phyloP scores from a whole-genome alignment of 2,113 vertebrate species.

The Amblyopsis rosae region DNA sequence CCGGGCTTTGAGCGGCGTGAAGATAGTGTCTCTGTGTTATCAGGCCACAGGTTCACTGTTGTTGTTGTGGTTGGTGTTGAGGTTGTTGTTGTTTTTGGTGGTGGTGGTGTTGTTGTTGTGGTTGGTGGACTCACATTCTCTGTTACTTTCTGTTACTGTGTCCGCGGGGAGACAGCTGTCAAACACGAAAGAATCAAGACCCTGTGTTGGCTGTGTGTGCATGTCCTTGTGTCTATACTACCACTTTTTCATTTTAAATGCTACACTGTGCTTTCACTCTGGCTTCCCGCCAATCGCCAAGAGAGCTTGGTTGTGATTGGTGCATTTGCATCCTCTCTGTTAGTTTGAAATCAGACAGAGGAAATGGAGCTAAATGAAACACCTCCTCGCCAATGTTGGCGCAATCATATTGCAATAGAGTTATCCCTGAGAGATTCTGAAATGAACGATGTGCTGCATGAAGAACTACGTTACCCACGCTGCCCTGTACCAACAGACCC shows the following conservation, averaged over 20 bases:
- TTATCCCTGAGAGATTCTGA: slow-evolving; percentile 14
- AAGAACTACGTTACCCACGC: slow-evolving; percentile 24
- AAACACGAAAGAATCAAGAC: too few relatives aligned
- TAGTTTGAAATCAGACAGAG: background rate
- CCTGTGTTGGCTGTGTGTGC: too few relatives aligned
- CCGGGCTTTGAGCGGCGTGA: slow-evolving; percentile 62
- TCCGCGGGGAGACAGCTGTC: too few relatives aligned
- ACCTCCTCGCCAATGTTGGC: slow-evolving; percentile 46
- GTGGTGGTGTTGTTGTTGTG: slow-evolving; percentile 37
- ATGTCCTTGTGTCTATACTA: too few relatives aligned
- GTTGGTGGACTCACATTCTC: background rate
- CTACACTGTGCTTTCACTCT: too few relatives aligned
- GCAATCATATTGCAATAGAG: slow-evolving; percentile 34
- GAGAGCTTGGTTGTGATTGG: background rate
- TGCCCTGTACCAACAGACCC: slow-evolving; percentile 20
- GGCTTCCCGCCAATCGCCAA: too few relatives aligned
- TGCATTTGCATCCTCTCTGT: background rate
- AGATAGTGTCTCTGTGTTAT: slow-evolving; percentile 47
- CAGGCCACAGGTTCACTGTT: slow-evolving; percentile 37
- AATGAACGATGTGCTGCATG: slow-evolving; percentile 37
- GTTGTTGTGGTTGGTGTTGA: slow-evolving; percentile 55
- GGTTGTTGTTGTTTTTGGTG: slow-evolving; percentile 4
- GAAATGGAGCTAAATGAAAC: slow-evolving; percentile 61
- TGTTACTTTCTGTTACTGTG: too few relatives aligned
- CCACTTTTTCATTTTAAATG: too few relatives aligned